A percentile compares a stretch with the other conserved stretches of the same genome.
Evolutionary conservation across 2,113 vertebrate species (phyloP).

Genomic region (Cathartes aura): DNA sequence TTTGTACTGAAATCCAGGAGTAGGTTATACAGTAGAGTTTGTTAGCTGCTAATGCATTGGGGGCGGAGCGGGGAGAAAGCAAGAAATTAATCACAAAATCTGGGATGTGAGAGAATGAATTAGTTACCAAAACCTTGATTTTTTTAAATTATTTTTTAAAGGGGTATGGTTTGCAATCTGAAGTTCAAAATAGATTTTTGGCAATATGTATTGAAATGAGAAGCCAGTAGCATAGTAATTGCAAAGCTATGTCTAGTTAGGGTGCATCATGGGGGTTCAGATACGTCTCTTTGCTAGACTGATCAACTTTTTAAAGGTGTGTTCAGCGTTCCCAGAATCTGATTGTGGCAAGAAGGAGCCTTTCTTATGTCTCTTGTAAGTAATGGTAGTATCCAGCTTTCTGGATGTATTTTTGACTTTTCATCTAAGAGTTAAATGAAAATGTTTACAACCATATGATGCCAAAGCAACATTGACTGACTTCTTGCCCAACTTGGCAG

Average conservation of each 20-base stretch:
- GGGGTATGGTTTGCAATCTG: not conserved
- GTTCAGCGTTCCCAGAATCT: not conserved
- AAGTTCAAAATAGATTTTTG: not conserved
- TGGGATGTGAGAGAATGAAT: not conserved
- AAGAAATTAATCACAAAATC: not conserved
- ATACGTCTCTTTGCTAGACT: not conserved
- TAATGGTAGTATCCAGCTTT: not conserved
- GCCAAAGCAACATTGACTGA: slow-evolving; percentile 41
- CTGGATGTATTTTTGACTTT: not conserved
- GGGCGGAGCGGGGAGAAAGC: not conserved
- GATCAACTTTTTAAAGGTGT: not conserved
- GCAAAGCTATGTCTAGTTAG: not conserved
- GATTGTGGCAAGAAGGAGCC: not conserved
- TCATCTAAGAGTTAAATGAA: slow-evolving; percentile 32
- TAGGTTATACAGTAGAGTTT: not conserved
- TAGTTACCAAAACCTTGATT: not conserved
- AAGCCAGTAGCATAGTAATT: not conserved
- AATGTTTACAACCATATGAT: slow-evolving; percentile 43
- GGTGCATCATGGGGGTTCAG: not conserved
- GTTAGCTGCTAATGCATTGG: not conserved
- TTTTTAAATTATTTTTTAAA: not conserved
- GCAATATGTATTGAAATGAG: not conserved
- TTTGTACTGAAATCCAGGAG: not conserved
- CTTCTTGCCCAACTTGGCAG: slow-evolving; percentile 59
- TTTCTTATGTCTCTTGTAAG: not conserved